Evolutionary conservation across 2,113 vertebrate genomes (phyloP).

Genomic region (Odontophorus gujanensis): DNA sequence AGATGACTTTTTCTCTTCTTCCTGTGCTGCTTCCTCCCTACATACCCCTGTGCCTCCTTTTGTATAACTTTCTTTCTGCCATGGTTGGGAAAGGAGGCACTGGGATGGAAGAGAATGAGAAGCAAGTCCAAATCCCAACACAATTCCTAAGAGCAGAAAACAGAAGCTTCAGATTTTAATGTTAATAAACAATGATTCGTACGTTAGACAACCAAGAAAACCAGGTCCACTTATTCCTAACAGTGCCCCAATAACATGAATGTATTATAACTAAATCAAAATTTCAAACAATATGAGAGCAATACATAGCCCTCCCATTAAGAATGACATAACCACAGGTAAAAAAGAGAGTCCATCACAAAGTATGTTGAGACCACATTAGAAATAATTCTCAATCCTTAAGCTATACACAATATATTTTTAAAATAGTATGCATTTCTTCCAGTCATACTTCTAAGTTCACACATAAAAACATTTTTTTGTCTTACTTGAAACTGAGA

Average conservation of each 20-base stretch:
- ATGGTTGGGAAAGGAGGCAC: accelerated
- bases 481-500: not conserved
- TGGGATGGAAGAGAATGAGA: not conserved
- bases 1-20: not conserved
- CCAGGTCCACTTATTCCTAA: not conserved
- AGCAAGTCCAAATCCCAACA: not conserved
- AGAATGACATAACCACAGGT: not conserved
- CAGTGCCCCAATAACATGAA: not conserved
- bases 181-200: not conserved
- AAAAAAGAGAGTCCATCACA: too few relatives aligned
- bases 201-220: not conserved
- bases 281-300: not conserved
- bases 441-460: not conserved
- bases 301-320: not conserved
- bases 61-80: not conserved
- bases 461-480: not conserved
- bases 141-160: not conserved
- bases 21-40: not conserved
- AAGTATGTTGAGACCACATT: not conserved
- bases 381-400: not conserved
- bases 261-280: not conserved
- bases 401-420: not conserved
- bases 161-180: not conserved
- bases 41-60: not conserved
- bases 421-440: not conserved